Conservation (phyloP, 2,888 invertebrate genomes). For the Mantis religiosa region DNA sequence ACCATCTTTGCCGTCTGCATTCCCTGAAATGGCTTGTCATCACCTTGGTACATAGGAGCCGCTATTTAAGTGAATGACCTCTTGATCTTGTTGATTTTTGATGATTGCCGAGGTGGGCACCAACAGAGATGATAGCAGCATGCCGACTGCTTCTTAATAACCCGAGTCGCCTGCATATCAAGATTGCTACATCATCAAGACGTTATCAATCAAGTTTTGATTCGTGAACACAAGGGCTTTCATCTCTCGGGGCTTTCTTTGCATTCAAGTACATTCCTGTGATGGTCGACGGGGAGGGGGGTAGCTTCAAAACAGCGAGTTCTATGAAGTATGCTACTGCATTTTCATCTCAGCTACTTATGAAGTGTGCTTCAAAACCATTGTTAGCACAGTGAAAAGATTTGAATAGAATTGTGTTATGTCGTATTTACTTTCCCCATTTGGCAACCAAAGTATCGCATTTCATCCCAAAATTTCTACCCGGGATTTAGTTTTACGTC, state of each 20-base stretch:
- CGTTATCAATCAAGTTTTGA: slow-evolving; percentile 16
- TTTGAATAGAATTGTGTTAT: no score
- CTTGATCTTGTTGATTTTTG: background rate
- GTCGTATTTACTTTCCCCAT: no score
- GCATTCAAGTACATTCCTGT: background rate
- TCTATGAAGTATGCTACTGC: background rate
- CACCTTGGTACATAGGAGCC: background rate
- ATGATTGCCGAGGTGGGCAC: background rate
- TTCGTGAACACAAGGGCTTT: background rate
- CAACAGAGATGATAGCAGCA: background rate
- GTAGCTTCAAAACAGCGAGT: no score
- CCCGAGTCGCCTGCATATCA: background rate
- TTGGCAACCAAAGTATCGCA: no score
- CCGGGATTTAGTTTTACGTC: no score
- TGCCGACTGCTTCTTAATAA: background rate
- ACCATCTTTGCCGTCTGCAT: background rate
- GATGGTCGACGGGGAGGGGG: no score
- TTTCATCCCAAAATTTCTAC: no score
- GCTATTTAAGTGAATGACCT: background rate
- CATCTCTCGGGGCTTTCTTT: background rate
- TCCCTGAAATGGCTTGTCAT: background rate
- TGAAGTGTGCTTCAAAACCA: no score
- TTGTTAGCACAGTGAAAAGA: no score
- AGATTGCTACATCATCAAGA: slow-evolving; percentile 21
- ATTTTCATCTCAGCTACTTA: no score